Base-by-base conservation (phyloP, 2,888 invertebrate genomes). In the Orthonychiurus folsomi region DNA sequence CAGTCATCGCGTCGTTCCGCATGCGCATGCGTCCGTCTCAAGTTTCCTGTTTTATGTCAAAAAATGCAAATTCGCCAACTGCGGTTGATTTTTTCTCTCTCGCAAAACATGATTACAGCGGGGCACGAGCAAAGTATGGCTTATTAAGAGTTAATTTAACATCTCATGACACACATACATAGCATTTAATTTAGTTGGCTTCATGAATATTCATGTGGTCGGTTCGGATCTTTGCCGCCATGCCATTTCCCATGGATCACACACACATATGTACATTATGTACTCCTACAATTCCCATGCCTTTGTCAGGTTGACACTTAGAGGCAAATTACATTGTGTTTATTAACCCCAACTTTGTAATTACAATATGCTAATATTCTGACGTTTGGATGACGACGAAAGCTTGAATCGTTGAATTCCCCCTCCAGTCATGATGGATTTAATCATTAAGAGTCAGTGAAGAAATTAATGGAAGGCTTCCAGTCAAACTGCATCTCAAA, bases 311-410 rank as follows among this genome's bases (percentile, higher is more conserved):
- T 9, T 37, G 37, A 37, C 37, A 37, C 37, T 37, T 37, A 37
- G 37, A 37, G 37, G 37, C 37, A 37, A 37, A 37, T 37, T 37
- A 37, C 37, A 37, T 37, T 37, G 37, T 37, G 37, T 37, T 37
- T 37, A 37, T 37, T 37, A 37, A 37, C 37, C 37, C 37, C 37
- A 37, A 37, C 37, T 37, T 37, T 37, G 37, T 37, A 37, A 37
- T 37, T 37, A 37, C 37, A 37, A 37, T 37, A 37, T 37, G 37
- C 37, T 37, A 37, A 37, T 37, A 5, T 37, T 37, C 15, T 37
- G 15, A 37, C 37, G 5, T 5, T 37, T 5, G 37, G 15, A 37
- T 5, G 37, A 37, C 9, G 5, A 37, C 37, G 37, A 9, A 37
- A 5, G 37, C 15, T 37, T 15, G 37, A 9, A 37, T n/a, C 37